Conservation (phyloP, 2,797 vertebrate genomes). For the Phalanger gymnotis region DNA sequence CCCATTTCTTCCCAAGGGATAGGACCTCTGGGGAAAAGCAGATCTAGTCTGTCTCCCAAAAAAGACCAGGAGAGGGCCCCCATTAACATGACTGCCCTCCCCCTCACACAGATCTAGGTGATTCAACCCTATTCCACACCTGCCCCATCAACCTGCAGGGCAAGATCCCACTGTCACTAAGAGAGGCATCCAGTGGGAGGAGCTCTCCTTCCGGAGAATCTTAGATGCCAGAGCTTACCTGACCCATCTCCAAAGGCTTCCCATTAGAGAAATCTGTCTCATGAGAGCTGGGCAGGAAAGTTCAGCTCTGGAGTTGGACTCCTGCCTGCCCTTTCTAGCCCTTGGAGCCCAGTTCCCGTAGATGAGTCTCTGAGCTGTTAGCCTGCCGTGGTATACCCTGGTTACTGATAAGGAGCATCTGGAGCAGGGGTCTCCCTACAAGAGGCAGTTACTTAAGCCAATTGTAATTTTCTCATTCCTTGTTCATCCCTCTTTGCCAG, state of each 20-base stretch:
- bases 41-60: neutral
- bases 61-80: neutral
- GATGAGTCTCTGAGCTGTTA: neutral
- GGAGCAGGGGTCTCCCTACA: constrained; percentile 31
- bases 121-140: neutral
- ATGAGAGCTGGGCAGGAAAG: neutral
- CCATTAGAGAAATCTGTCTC: neutral
- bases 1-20: neutral
- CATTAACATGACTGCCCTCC: neutral
- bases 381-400: neutral
- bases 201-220: neutral
- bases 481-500: constrained; percentile 21
- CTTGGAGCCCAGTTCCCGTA: neutral
- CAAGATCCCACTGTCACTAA: neutral
- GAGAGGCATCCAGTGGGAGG: neutral
- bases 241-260: neutral
- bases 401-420: constrained; percentile 51
- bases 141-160: neutral
- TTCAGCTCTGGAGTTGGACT: neutral
- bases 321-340: neutral
- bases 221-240: neutral
- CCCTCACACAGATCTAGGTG: neutral
- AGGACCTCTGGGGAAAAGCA: neutral
- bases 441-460: constrained; percentile 51
- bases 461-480: constrained; percentile 46